Evolutionary conservation across 2,113 vertebrate genomes (phyloP), one percentile per base, ranked within the genome.

Genomic region (Gnathochromis pfefferi): DNA sequence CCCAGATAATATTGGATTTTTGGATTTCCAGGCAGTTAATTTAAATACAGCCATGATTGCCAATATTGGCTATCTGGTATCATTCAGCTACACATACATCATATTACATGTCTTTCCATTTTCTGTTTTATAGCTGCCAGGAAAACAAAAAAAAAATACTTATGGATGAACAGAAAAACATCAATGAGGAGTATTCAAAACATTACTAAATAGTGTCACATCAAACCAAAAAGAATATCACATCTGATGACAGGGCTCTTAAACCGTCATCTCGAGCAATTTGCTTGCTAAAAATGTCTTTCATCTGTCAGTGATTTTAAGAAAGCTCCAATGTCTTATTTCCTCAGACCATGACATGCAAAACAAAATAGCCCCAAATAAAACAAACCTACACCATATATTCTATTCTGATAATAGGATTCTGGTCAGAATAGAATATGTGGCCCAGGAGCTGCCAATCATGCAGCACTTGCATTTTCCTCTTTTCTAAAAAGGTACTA

Each of bases 401-500:
- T 57, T 57, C 55, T 28, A 28, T 57, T 28, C 55, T 57, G 1
- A 63, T 70, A 26, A 54, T 23, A 26, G 10, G 23, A 14, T 82
- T 9, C 49, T 68, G 7, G 63, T 87, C 35, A 73, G 65, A 73
- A 79, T 26, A 83, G 49, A 79, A 65, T 63, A 38, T 80, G 31
- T 31, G 17, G 79, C 70, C 9, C 26, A n/a, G 81, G 60, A 82
- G 19, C 82, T 84, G 91, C 90, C 90, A 87, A 51, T 93, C 90
- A 86, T 26, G 42, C 42, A 38, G 31, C 14, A 19, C 49, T 60
- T 14, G 31, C 53, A 68, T 86, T 88, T 40, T 81, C 63, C 63
- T 86, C 49, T 28, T 5, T 63, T 88, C 90, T 91, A 84, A 83
- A 87, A 86, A 47, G 60, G 35, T 45, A 63, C 82, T 92, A 91